Evolutionary conservation across 2,113 vertebrate species (phyloP).

Genomic region (Canis aureus): DNA sequence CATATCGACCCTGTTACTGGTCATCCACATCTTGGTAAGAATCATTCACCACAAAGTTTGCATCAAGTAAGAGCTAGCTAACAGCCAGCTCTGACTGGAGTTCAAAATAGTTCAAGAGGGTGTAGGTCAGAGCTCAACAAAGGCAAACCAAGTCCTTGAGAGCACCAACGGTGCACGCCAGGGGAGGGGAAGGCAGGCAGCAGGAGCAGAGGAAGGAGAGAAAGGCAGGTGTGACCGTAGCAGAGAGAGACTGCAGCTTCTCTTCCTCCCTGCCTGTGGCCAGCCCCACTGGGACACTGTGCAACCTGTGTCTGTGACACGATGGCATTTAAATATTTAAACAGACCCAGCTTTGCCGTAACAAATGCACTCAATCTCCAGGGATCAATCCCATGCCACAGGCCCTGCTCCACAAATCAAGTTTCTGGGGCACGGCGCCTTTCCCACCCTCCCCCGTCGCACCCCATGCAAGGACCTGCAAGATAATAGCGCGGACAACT

Average conservation of each 20-base stretch:
- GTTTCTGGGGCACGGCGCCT: conserved; percentile 33
- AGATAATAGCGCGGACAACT: conserved; percentile 43
- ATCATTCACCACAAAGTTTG: background rate
- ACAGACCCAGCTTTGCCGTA: background rate
- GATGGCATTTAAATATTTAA: conserved; percentile 55
- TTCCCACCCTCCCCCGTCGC: background rate
- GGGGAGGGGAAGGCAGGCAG: background rate
- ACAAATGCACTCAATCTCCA: background rate
- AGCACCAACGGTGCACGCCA: background rate
- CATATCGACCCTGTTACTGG: background rate
- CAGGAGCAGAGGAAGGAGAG: background rate
- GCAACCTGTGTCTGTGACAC: background rate
- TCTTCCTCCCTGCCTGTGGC: background rate
- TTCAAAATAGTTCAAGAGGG: background rate
- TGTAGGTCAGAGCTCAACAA: background rate
- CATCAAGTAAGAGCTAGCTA: background rate
- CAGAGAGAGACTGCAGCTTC: background rate
- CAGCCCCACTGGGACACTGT: background rate
- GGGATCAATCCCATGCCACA: conserved; percentile 47
- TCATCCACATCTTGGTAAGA: background rate
- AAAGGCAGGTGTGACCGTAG: background rate
- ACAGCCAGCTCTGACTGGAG: background rate
- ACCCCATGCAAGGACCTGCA: conserved; percentile 14
- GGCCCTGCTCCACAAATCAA: conserved; percentile 62
- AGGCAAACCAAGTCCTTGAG: background rate